Conservation (phyloP, 1,140 invertebrate species). For the Latrodectus geometricus region DNA sequence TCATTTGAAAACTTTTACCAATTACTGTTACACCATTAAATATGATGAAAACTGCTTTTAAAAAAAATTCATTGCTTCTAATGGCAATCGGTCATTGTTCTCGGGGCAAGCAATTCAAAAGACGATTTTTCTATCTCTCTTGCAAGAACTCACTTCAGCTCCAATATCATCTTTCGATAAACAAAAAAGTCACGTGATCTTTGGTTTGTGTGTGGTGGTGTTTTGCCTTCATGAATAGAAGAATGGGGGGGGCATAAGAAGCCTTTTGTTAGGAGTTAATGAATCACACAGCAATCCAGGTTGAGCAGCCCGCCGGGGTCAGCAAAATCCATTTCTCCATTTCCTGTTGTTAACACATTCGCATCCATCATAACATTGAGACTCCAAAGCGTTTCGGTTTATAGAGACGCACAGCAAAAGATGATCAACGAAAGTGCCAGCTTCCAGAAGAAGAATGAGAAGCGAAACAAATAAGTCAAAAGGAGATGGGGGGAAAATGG, state of each 20-base stretch:
- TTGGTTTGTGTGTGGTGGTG: background rate
- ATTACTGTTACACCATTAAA: no score
- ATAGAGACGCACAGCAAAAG: background rate
- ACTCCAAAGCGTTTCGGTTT: background rate
- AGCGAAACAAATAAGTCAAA: background rate
- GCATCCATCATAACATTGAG: conserved; percentile 1
- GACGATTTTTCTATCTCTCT: background rate
- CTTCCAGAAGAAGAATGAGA: background rate
- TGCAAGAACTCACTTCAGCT: background rate
- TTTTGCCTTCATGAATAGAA: background rate
- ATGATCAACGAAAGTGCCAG: background rate
- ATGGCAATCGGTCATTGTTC: no score
- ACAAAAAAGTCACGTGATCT: background rate
- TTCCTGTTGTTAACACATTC: background rate
- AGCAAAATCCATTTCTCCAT: background rate
- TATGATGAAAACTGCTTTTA: no score
- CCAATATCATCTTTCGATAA: background rate
- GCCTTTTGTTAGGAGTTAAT: background rate
- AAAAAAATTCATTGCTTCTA: no score
- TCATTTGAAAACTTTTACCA: no score
- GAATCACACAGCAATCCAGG: background rate
- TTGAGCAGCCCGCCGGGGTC: background rate
- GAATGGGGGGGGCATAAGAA: background rate
- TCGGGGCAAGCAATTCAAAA: no score
- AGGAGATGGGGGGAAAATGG: background rate